phyloP scores from a whole-genome alignment of 2,888 invertebrate species.

The Pterobdella sp. region DNA sequence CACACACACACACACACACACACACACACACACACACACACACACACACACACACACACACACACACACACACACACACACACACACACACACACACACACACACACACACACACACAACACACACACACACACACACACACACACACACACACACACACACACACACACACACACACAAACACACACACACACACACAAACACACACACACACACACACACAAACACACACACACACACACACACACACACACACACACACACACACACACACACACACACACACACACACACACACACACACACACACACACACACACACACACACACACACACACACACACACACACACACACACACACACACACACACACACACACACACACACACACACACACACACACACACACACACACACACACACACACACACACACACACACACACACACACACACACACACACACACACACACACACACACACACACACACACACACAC shows the following conservation, averaged over 20 bases:
- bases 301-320: conserved; percentile 17
- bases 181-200: conserved; percentile 6
- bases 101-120: background rate
- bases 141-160: conserved; percentile 11
- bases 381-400: conserved; percentile 21
- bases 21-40: conserved; percentile 15
- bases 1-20: no score
- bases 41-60: conserved; percentile 15
- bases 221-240: background rate
- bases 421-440: conserved; percentile 9
- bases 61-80: conserved; percentile 17
- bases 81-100: conserved; percentile 1
- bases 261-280: conserved; percentile 15
- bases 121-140: background rate
- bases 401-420: conserved; percentile 18
- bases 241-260: conserved; percentile 15
- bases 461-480: conserved; percentile 12
- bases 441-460: conserved; percentile 1
- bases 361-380: conserved; percentile 19
- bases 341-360: background rate
- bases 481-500: conserved; percentile 14
- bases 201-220: conserved; percentile 15
- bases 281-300: conserved; percentile 16
- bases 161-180: conserved; percentile 14
- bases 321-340: conserved; percentile 10